Base-by-base conservation (phyloP, 1,140 invertebrate genomes). In the Delia radicum region DNA sequence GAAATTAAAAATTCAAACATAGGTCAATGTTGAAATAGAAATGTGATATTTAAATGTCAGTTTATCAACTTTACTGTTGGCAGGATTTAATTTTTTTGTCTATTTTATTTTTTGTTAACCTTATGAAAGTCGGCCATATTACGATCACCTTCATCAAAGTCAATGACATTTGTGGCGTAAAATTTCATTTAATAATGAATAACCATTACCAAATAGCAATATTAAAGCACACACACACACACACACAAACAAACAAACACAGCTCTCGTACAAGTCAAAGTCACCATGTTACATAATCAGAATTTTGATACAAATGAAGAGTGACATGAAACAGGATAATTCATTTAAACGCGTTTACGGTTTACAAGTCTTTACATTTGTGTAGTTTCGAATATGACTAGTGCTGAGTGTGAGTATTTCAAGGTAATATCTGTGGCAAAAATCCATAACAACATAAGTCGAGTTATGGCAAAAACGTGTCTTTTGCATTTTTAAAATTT, bases 221-320 rank as follows among this genome's bases (percentile, higher is more conserved):
- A 63, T 24, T 13, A 12, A 63, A 3, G 62, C 12, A 13, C 3
- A 65, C 62, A 65, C 8, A 18, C 62, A 65, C 62, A 29, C n/a
- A 65, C 62, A 13, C 26, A 65, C 62, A 27, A 2, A 65, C 26
- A 13, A 12, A 29, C 21, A 6, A 7, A 63, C 24, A 12, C 12
- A 42, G 12, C 3, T 42, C 2, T 42, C 37, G 37, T 42, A 63
- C 61, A 27, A 63, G 27, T 65, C 62, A 65, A 65, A 65, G 62
- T 65, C 62, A 27, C 26, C 62, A 27, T 65, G 27, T 65, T 65
- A 65, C 62, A 65, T 65, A 27, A 15, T 65, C 62, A 27, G 29
- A 65, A 65, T 65, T 65, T 65, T 65, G 27, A 26, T n/a, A 65
- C 62, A 65, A 65, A 65, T 65, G 62, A 65, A 65, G 62, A 65